Evolutionary conservation across 2,888 invertebrate species (phyloP), one percentile per base, ranked within the genome.

Genomic region (Auanema freiburgensis): DNA sequence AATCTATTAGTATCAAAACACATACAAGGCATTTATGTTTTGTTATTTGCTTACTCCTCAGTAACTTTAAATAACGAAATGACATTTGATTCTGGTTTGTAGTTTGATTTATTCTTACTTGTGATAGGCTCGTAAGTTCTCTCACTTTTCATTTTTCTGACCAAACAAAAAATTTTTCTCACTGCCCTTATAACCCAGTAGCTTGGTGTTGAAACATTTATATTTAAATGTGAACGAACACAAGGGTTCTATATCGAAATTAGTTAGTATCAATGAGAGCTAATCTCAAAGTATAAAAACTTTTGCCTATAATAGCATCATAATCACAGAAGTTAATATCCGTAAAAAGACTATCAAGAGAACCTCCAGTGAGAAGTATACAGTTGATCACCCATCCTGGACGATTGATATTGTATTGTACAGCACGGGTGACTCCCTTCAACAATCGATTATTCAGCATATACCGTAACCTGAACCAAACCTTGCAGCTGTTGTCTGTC

Each of bases 281-380:
- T 18, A 72, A 57, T 18, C 69, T 62, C 21, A 72, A 61, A 16
- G 67, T 66, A 58, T 61, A 69, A 23, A 72, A 53, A 25, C 63
- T 64, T 2, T 25, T 16, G 24, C 66, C 53, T 2, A 56, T 10
- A 43, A 59, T 11, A n/a, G 67, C 63, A 44, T 63, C 66, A 57
- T 72, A 72, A 46, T 67, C 67, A 60, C 72, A 72, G 72, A 72
- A 72, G 67, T 72, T 69, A 59, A 57, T 63, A 59, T 72, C 68
- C 66, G 68, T 49, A 53, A 58, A 41, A 40, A 61, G 62, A 21
- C 53, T 54, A 25, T 66, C 67, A 16, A 67, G 25, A 12, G 51
- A 41, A 24, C 56, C 56, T n/a, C 43, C 59, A 21, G 63, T 58
- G 3, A 60, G 58, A 52, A 67, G 62, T 23, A 72, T 65, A 21